Conservation (phyloP, 2,113 vertebrate genomes). For the Motacilla tschutschensis region DNA sequence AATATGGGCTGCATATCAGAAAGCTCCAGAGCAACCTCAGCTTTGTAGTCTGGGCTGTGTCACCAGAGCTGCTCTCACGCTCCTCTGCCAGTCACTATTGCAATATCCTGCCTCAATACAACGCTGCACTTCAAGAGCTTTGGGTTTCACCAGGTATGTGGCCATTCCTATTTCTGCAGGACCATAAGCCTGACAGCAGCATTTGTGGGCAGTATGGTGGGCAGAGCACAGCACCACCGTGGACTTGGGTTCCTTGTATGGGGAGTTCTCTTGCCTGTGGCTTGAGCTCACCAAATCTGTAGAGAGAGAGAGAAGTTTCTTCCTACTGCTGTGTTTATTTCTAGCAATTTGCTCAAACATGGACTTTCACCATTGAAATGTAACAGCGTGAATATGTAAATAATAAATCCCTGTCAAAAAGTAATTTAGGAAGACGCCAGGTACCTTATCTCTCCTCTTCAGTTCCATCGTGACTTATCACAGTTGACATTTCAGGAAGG, state of each 20-base stretch:
- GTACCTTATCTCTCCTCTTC: conserved; percentile 12
- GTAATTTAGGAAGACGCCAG: not conserved
- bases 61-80: not conserved
- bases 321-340: not conserved
- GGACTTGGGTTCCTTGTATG: not conserved
- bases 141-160: not conserved
- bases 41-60: not conserved
- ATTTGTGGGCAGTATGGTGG: not conserved
- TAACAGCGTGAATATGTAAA: conserved; percentile 5
- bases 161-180: not conserved
- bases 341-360: not conserved
- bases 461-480: not conserved
- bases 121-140: not conserved
- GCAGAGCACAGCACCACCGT: fast-evolving
- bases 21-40: not conserved
- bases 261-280: not conserved
- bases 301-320: not conserved
- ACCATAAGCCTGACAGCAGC: not conserved
- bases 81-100: not conserved
- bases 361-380: not conserved
- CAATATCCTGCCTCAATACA: not conserved
- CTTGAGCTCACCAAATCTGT: not conserved
- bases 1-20: not conserved
- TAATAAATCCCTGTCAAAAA: not conserved
- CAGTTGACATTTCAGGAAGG: conserved; percentile 38